Evolutionary conservation across 2,797 vertebrate genomes (phyloP).

Genomic region (Leptodactylus fallax): DNA sequence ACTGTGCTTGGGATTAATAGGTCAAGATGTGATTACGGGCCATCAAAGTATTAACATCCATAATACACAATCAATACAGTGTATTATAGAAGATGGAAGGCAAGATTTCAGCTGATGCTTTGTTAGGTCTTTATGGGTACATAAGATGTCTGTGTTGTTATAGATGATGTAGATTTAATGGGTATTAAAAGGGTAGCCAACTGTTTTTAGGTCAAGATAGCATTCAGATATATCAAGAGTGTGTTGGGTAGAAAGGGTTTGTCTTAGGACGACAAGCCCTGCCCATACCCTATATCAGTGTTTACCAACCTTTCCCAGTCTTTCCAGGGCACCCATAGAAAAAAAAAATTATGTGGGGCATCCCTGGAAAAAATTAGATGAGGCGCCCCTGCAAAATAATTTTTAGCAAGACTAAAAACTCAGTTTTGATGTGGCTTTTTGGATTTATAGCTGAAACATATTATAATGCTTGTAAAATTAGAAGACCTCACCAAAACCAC

Average conservation of each 20-base stretch:
- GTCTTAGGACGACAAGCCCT: no score
- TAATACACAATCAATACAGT: conserved; percentile 47
- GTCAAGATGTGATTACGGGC: conserved; percentile 45
- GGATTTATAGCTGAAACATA: no score
- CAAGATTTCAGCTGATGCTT: neutral
- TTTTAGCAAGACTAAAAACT: no score
- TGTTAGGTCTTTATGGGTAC: neutral
- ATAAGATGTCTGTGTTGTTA: neutral
- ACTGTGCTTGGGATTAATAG: conserved; percentile 21
- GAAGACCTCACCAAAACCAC: no score
- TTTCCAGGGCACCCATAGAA: no score
- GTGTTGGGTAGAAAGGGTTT: neutral
- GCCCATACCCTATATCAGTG: neutral
- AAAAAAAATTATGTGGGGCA: no score
- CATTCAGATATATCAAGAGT: neutral
- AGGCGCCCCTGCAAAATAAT: no score
- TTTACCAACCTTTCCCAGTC: no score
- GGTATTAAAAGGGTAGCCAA: neutral
- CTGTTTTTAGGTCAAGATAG: neutral
- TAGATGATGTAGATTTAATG: neutral
- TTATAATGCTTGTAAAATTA: no score
- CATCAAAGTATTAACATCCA: conserved; percentile 39
- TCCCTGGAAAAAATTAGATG: no score
- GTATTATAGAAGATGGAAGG: conserved; percentile 4
- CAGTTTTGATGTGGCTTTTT: no score